Percentiles rank a stretch among this genome's conserved stretches.
Evolutionary conservation across 2,113 vertebrate species (phyloP).

Genomic region (Phodopus roborovskii): DNA sequence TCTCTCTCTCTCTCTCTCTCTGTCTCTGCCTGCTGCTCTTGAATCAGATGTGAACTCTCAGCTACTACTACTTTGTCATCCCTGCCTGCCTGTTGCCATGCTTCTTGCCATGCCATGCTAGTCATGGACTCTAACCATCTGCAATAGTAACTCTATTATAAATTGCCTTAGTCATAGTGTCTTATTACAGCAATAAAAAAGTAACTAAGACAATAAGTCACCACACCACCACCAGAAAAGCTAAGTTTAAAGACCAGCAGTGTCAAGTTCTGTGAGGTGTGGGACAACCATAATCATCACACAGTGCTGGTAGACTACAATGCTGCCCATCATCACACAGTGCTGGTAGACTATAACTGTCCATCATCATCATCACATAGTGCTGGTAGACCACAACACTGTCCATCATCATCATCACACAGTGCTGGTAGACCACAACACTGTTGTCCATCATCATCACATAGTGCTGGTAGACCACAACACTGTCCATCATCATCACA

Average conservation of each 20-base stretch:
- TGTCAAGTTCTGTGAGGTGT: not conserved
- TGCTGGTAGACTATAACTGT: too few relatives aligned
- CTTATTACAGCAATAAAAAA: not conserved
- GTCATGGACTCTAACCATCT: not conserved
- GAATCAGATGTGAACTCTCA: not conserved
- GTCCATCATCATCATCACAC: too few relatives aligned
- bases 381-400: too few relatives aligned
- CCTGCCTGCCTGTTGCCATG: not conserved
- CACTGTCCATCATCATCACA: too few relatives aligned
- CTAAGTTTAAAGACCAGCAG: not conserved
- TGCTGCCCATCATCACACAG: too few relatives aligned
- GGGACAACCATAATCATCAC: not conserved
- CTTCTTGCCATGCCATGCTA: not conserved
- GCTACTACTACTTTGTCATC: not conserved
- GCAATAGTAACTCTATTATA: not conserved
- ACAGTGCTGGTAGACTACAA: not conserved
- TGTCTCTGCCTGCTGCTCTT: not conserved
- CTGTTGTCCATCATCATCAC: too few relatives aligned
- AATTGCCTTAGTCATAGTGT: not conserved
- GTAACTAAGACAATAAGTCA: not conserved
- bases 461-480: too few relatives aligned
- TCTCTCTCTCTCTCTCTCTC: too few relatives aligned
- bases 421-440: too few relatives aligned
- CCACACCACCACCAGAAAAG: not conserved
- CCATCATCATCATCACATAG: too few relatives aligned